These are phyloP conservation scores for Catostylus mosaicus DNA, from an alignment of 30 jellyfish, hydroid and myxozoan species.

Conservation along the genomic window DNA sequence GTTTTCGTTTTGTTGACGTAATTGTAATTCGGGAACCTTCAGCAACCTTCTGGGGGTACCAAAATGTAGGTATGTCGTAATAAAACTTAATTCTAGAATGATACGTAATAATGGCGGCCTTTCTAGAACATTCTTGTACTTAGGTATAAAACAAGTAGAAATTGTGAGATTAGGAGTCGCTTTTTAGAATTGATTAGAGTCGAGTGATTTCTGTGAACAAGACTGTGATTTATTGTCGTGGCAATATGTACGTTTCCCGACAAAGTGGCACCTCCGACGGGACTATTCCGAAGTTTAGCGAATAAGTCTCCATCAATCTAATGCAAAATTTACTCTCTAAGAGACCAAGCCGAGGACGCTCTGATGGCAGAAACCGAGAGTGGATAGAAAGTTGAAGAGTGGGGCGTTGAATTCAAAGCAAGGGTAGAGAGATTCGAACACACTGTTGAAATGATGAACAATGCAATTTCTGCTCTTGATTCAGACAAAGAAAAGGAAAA, in stretches of 20 bases:
- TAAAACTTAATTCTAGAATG: conserved; percentile 8
- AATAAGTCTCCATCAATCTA: too few relatives aligned
- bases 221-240: conserved; percentile 46
- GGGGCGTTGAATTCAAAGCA: conserved; percentile 36
- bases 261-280: too few relatives aligned
- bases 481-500: conserved; percentile 23
- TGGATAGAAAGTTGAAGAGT: conserved; percentile 23
- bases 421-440: background rate
- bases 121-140: conserved; percentile 5
- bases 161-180: too few relatives aligned
- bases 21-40: background rate
- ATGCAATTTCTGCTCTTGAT: background rate
- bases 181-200: conserved; percentile 20
- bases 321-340: too few relatives aligned
- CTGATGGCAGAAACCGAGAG: conserved; percentile 39
- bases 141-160: conserved; percentile 4
- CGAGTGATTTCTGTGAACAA: conserved; percentile 5
- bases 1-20: conserved; percentile 18
- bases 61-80: conserved; percentile 4
- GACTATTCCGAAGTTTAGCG: background rate
- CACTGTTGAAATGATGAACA: background rate
- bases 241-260: conserved; percentile 15
- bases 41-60: conserved; percentile 18
- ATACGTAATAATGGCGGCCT: conserved; percentile 6
- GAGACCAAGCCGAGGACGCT: background rate